phyloP scores from a whole-genome alignment of 2,113 vertebrate genomes.

The Gymnorhina tibicen region DNA sequence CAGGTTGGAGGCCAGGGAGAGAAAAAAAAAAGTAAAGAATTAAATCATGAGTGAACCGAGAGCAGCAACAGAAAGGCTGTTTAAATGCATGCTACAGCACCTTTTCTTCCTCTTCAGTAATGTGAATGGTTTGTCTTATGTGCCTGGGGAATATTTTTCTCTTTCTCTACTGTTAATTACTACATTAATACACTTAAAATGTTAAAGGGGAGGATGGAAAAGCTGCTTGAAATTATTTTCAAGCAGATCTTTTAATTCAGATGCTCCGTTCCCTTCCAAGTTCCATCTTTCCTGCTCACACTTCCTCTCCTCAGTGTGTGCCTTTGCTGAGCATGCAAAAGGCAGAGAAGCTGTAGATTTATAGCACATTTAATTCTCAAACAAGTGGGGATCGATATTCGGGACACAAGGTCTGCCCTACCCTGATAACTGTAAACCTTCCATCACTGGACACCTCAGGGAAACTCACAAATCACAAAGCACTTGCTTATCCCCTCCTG shows the following conservation, averaged over 20 bases:
- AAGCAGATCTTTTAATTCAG: background rate
- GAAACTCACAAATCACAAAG: conserved; percentile 11
- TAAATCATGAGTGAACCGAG: background rate
- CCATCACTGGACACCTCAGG: conserved; percentile 35
- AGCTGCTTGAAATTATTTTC: conserved; percentile 25
- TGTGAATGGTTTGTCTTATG: background rate
- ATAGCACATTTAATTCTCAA: conserved; percentile 64
- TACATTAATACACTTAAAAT: conserved; percentile 42
- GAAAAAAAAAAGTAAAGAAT: background rate
- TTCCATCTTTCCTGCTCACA: background rate
- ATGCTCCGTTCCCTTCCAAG: background rate
- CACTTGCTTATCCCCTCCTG: background rate
- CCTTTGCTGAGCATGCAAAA: conserved; percentile 52
- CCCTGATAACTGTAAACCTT: conserved; percentile 57
- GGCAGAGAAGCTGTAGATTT: conserved; percentile 51
- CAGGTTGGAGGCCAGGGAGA: background rate
- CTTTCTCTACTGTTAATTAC: conserved; percentile 44
- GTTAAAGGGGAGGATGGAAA: background rate
- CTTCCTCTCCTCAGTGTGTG: background rate
- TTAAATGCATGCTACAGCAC: background rate
- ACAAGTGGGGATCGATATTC: conserved; percentile 61
- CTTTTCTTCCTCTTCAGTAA: conserved; percentile 29
- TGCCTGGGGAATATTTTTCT: background rate
- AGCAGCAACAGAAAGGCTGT: background rate
- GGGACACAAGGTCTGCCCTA: conserved; percentile 57